These are phyloP conservation scores for Pharmacophagus antenor DNA, from an alignment of 2,888 invertebrate species.

Conservation along the genomic window DNA sequence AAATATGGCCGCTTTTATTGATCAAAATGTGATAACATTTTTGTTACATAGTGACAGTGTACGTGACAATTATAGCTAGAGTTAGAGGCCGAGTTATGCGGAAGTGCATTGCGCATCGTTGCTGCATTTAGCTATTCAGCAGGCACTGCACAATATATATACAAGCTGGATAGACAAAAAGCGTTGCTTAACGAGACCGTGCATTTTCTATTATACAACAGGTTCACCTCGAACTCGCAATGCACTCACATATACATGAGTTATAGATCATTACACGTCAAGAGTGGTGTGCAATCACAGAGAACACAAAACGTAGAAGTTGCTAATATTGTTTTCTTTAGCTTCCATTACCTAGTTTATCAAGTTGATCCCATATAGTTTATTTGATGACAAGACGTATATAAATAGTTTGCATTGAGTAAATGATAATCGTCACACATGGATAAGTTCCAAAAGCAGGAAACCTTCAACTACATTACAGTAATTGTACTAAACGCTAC, in stretches of 20 bases:
- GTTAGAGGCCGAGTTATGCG: slow-evolving; percentile 49
- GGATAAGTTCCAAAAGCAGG: too few relatives aligned
- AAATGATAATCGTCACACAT: too few relatives aligned
- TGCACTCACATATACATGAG: slow-evolving; percentile 16
- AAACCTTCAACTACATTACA: background rate
- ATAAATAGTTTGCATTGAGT: too few relatives aligned
- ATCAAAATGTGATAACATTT: background rate
- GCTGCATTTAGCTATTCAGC: slow-evolving; percentile 57
- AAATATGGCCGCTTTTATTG: background rate
- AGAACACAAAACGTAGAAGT: background rate
- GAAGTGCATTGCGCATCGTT: slow-evolving; percentile 54
- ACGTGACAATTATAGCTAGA: slow-evolving; percentile 34
- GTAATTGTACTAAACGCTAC: slow-evolving; percentile 43
- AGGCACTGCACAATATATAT: slow-evolving; percentile 42
- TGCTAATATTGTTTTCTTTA: too few relatives aligned
- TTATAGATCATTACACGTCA: background rate
- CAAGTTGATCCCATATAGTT: too few relatives aligned
- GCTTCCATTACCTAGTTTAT: too few relatives aligned
- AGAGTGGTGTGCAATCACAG: too few relatives aligned
- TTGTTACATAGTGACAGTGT: slow-evolving; percentile 10
- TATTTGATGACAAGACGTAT: too few relatives aligned
- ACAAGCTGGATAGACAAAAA: slow-evolving; percentile 49
- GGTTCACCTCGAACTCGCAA: slow-evolving; percentile 29
- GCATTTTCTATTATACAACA: slow-evolving; percentile 44
- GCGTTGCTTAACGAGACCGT: slow-evolving; percentile 46